These are phyloP conservation scores for Chitala chitala DNA, from an alignment of 2,113 vertebrate species.

Conservation along the genomic window DNA sequence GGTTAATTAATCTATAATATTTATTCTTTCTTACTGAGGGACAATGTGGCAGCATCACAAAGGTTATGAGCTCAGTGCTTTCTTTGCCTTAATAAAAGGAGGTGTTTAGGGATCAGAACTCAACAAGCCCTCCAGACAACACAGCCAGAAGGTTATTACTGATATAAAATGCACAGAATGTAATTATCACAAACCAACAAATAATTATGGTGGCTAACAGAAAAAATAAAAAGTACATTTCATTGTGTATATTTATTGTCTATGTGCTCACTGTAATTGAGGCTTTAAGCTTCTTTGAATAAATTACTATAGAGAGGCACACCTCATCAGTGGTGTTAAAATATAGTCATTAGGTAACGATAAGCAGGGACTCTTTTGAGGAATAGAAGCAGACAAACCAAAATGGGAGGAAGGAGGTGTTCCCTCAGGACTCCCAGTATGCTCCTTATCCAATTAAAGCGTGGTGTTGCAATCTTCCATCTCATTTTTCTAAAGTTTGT, in stretches of 20 bases:
- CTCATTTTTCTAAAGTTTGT: too few species aligned
- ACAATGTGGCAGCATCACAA: conserved; percentile 83
- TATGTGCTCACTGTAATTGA: conserved; percentile 63
- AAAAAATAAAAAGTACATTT: conserved; percentile 98
- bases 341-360: conserved; percentile 48
- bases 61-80: conserved; percentile 87
- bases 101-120: conserved; percentile 73
- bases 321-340: conserved; percentile 35
- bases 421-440: not conserved
- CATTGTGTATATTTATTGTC: conserved; percentile 72
- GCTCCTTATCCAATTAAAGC: not conserved
- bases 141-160: conserved; percentile 98
- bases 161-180: conserved; percentile 90
- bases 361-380: conserved; percentile 32
- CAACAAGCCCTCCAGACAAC: conserved; percentile 91
- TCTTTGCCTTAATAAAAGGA: conserved; percentile 87
- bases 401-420: not conserved
- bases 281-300: conserved; percentile 62
- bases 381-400: not conserved
- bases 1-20: conserved; percentile 99
- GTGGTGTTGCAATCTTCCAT: too few species aligned
- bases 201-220: conserved; percentile 93
- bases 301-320: conserved; percentile 56
- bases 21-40: conserved; percentile 89
- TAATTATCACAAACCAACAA: conserved; percentile 99